These are phyloP conservation scores for Tolmerus cingulatus DNA, from an alignment of 2,888 invertebrate genomes.

Conservation along the genomic window DNA sequence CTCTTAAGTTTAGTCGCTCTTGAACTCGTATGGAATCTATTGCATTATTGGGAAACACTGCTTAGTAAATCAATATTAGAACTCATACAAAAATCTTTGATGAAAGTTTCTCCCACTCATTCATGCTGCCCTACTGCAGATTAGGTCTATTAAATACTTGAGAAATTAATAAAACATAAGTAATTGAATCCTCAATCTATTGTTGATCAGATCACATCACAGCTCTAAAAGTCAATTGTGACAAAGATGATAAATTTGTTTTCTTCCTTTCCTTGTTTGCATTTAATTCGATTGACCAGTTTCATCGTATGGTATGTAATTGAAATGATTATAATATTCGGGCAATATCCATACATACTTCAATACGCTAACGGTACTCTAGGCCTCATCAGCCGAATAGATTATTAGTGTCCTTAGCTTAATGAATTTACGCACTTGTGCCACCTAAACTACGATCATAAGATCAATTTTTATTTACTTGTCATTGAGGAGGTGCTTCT, in stretches of 20 bases:
- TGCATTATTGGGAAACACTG: background rate
- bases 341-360: background rate
- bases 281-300: background rate
- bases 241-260: background rate
- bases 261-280: background rate
- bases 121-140: background rate
- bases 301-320: background rate
- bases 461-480: constrained; percentile 11
- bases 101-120: background rate
- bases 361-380: background rate
- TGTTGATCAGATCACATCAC: background rate
- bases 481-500: background rate
- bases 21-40: background rate
- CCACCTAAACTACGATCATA: background rate
- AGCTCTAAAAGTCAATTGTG: background rate
- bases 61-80: background rate
- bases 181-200: background rate
- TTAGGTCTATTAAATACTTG: background rate
- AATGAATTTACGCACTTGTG: constrained; percentile 22
- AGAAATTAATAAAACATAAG: background rate
- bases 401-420: background rate
- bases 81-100: background rate
- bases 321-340: background rate
- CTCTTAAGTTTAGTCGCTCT: background rate
- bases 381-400: background rate